Evolutionary conservation across 2,113 vertebrate genomes (phyloP).

Genomic region (Panthera leo): DNA sequence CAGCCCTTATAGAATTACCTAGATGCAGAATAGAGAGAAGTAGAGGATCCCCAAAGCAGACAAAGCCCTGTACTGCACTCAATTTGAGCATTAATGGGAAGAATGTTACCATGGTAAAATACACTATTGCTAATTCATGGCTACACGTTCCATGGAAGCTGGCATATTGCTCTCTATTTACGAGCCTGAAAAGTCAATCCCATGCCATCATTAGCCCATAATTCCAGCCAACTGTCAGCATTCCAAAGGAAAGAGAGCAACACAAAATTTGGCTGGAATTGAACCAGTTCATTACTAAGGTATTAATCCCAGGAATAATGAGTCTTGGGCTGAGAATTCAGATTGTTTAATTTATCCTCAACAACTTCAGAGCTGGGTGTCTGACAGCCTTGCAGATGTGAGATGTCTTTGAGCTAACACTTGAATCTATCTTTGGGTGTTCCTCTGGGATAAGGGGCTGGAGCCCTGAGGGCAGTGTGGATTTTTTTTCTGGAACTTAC

Average conservation of each 20-base stretch:
- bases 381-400: neutral
- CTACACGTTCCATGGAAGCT: neutral
- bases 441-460: neutral
- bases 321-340: conserved; percentile 10
- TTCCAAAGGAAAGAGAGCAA: conserved; percentile 31
- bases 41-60: neutral
- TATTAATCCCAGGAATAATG: conserved; percentile 37
- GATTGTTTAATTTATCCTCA: neutral
- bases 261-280: conserved; percentile 17
- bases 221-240: conserved; percentile 25
- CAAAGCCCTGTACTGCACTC: neutral
- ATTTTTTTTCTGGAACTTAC: neutral
- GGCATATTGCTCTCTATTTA: neutral
- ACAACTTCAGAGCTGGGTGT: neutral
- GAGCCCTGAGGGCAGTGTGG: neutral
- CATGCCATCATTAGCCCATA: neutral
- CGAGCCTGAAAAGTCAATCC: neutral
- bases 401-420: neutral
- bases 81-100: neutral
- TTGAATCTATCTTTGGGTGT: neutral
- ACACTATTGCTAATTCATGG: conserved; percentile 10
- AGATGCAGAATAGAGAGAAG: neutral
- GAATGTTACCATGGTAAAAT: conserved; percentile 22
- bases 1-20: neutral
- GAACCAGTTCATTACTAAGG: neutral